Base-by-base conservation (phyloP, 2,888 invertebrate genomes). In the Agrotis clavis region DNA sequence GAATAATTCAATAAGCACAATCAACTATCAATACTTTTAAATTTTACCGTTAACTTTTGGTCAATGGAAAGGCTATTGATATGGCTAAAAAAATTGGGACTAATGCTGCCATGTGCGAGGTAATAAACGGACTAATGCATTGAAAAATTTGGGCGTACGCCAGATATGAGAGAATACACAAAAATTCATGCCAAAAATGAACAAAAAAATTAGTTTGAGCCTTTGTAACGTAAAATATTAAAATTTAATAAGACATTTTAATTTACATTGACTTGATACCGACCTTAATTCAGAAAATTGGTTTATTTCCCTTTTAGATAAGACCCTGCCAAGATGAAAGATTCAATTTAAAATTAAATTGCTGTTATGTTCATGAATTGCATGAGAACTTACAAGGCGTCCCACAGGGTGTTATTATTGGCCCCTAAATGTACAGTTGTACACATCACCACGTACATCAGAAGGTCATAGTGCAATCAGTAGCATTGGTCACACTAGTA, bases 1-100 rank as follows among this genome's bases (percentile, higher is more conserved):
- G 62, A 65, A 62, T 80, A 85, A 83, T 75, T 83, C 67, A 83
- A 77, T 71, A 71, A 73, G 56, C 67, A 68, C 70, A 62, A 74
- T 70, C 66, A 60, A 30, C 53, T 60, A 72, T 68, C 59, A 62
- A 67, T 73, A 51, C 13, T 53, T 41, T 21, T n/a, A 13, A n/a
- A 18, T n/a, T 67, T 56, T 63, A 83, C 83, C 75, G 79, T 76
- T 76, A 71, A 45, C 18, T 59, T 69, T 69, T 71, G n/a, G 14
- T 54, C 56, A 77, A 68, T 74, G 47, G 45, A 57, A 62, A 69
- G 25, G 61, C 68, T 50, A 64, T 56, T 50, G 48, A 77, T 61
- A 62, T 35, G n/a, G 18, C 41, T 51, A 63, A 25, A 60, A 30
- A 61, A 35, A 41, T 45, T 80, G 5, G 35, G 18, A 63, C 56